Percentiles rank a stretch among this genome's conserved stretches.
These are phyloP conservation scores for Drosophila azteca DNA, from an alignment of 1,140 invertebrate genomes.

Conservation along the genomic window DNA sequence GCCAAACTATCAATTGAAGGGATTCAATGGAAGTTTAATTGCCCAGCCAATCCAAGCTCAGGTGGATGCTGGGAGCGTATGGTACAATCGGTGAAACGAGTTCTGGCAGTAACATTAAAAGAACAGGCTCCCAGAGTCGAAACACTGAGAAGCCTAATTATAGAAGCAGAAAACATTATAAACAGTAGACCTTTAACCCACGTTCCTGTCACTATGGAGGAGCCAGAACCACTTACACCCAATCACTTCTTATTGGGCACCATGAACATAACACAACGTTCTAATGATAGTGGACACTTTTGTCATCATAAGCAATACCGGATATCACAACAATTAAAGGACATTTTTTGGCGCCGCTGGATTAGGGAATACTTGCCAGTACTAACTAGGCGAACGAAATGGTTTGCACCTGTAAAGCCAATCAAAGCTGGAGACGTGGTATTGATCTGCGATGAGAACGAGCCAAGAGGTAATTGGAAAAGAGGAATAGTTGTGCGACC, in stretches of 20 bases:
- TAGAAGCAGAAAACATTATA: too few relatives aligned
- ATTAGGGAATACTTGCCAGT: too few relatives aligned
- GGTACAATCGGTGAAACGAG: neutral
- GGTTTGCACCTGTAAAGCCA: neutral
- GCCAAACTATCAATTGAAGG: too few relatives aligned
- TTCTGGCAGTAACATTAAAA: neutral
- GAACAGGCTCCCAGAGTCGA: neutral
- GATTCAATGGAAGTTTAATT: too few relatives aligned
- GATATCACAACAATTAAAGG: neutral
- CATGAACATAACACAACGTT: neutral
- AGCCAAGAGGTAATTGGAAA: too few relatives aligned
- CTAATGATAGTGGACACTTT: neutral
- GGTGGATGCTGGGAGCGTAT: neutral
- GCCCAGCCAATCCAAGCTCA: too few relatives aligned
- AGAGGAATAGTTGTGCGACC: too few relatives aligned
- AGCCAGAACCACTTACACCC: too few relatives aligned
- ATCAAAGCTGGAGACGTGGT: neutral
- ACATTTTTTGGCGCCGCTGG: neutral
- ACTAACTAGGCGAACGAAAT: neutral
- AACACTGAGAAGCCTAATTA: too few relatives aligned
- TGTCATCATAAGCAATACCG: neutral
- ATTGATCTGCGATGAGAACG: too few relatives aligned
- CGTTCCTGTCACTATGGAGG: too few relatives aligned
- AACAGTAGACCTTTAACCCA: too few relatives aligned
- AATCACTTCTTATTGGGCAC: neutral